Conservation (phyloP, 2,797 vertebrate species). For the Peromyscus eremicus region DNA sequence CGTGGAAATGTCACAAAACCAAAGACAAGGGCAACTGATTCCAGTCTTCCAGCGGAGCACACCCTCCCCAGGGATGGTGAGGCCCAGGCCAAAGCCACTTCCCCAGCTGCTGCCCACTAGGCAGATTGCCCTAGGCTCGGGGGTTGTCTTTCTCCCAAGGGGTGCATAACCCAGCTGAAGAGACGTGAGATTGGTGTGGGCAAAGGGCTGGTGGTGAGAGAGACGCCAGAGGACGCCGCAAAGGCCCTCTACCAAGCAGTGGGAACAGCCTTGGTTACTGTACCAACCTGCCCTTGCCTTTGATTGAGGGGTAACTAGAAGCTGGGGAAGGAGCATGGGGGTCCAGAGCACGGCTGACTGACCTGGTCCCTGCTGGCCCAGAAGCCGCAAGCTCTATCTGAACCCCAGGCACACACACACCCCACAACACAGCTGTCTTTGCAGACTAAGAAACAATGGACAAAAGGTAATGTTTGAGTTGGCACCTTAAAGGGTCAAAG, state of each 20-base stretch:
- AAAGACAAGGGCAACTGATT: slow-evolving; percentile 50
- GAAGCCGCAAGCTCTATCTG: neutral
- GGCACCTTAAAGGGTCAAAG: slow-evolving; percentile 67
- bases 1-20: slow-evolving; percentile 69
- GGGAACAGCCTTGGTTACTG: neutral
- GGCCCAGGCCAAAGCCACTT: slow-evolving; percentile 41
- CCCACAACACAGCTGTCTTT: neutral
- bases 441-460: slow-evolving; percentile 12
- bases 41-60: neutral
- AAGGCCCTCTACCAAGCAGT: neutral
- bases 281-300: neutral
- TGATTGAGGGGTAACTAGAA: neutral
- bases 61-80: neutral
- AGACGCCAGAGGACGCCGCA: neutral
- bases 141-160: neutral
- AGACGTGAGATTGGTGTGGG: neutral
- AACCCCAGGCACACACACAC: neutral
- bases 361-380: neutral
- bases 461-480: slow-evolving; percentile 70
- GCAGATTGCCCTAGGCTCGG: neutral
- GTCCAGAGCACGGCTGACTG: neutral
- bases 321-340: neutral
- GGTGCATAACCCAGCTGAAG: neutral
- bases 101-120: neutral
- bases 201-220: neutral